These are phyloP conservation scores for Pandion haliaetus DNA, from an alignment of 2,113 vertebrate species.

Conservation along the genomic window DNA sequence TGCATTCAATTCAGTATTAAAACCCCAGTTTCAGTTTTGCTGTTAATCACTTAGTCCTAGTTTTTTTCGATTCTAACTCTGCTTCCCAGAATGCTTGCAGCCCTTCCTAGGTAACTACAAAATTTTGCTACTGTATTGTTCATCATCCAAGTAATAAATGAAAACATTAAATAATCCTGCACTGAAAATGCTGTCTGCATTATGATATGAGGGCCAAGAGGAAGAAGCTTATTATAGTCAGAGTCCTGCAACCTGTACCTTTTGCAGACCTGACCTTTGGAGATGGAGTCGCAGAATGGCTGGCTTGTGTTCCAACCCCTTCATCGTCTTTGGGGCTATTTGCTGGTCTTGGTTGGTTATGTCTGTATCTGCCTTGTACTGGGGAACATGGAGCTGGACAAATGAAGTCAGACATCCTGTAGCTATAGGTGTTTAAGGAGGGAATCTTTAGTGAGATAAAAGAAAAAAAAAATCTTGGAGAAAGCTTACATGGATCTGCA, in stretches of 20 bases:
- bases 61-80: neutral
- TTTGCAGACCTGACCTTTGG: neutral
- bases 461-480: neutral
- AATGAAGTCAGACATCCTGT: neutral
- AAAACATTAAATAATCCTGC: neutral
- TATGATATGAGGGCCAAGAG: neutral
- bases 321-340: fast-evolving
- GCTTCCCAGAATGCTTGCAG: neutral
- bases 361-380: fast-evolving
- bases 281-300: fast-evolving
- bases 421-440: neutral
- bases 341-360: neutral
- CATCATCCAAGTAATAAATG: neutral
- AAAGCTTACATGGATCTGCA: fast-evolving
- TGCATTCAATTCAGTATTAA: neutral
- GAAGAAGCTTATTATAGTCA: neutral
- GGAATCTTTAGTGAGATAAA: neutral
- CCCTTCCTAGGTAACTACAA: neutral
- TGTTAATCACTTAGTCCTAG: neutral
- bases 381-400: neutral
- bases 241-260: neutral
- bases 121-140: neutral
- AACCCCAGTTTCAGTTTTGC: neutral
- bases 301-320: neutral
- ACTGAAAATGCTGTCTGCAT: neutral